A percentile compares a stretch with the other conserved stretches of the same genome.
Evolutionary conservation across 2,113 vertebrate species (phyloP).

Genomic region (Ictalurus punctatus): DNA sequence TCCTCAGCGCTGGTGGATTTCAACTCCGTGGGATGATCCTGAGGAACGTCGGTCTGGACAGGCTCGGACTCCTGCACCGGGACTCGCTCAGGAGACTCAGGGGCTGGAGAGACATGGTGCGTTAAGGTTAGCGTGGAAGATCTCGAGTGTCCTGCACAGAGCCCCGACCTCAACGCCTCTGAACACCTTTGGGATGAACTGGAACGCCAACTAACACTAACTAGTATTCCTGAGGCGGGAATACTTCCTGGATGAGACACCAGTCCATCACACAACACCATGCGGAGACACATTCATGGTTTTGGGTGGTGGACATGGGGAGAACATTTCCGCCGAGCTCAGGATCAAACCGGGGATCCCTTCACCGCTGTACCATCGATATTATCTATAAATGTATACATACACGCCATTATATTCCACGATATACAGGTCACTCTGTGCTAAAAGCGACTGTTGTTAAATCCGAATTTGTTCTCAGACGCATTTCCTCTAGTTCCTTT

Average conservation of each 20-base stretch:
- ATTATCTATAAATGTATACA: not conserved
- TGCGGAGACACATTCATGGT: not conserved
- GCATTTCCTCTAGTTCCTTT: not conserved
- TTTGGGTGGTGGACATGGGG: not conserved
- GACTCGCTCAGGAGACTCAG: conserved; percentile 53
- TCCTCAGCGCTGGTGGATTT: conserved; percentile 65
- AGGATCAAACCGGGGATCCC: not conserved
- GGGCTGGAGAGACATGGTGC: conserved; percentile 46
- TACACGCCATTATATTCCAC: not conserved
- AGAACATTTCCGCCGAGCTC: not conserved
- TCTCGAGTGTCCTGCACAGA: not conserved
- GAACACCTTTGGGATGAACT: not conserved
- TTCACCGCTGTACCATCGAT: not conserved
- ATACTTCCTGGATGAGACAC: not conserved
- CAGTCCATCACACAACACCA: not conserved
- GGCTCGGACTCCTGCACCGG: conserved; percentile 69
- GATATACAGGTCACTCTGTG: not conserved
- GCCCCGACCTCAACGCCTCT: not conserved
- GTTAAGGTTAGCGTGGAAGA: not conserved
- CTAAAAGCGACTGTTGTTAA: not conserved
- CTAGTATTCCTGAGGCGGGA: not conserved
- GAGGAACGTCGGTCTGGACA: conserved; percentile 69
- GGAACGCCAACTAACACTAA: not conserved
- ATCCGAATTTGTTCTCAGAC: not conserved
- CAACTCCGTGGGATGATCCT: conserved; percentile 61